Conservation (phyloP, 2,888 invertebrate genomes). For the Perizoma affinitatum region DNA sequence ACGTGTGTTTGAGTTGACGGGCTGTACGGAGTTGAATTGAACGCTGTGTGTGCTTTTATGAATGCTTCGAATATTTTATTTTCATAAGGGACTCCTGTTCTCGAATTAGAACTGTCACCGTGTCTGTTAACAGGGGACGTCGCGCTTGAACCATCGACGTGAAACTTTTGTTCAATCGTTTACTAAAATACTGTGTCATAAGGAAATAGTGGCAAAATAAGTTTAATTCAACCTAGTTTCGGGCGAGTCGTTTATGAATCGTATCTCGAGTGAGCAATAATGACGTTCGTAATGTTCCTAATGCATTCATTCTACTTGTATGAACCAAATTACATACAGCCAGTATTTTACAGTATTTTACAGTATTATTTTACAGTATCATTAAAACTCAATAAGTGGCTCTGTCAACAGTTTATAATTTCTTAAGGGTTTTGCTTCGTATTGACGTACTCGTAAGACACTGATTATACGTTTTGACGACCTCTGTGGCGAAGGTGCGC, state of each 20-base stretch:
- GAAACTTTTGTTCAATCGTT: background rate
- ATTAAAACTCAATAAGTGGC: too few species aligned
- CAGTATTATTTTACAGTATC: too few species aligned
- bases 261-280: background rate
- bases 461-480: too few species aligned
- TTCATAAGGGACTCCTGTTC: slow-evolving; percentile 17
- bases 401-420: too few species aligned
- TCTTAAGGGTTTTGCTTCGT: too few species aligned
- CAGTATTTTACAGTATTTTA: too few species aligned
- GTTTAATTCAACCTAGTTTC: slow-evolving; percentile 2
- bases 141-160: background rate
- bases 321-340: too few species aligned
- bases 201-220: background rate
- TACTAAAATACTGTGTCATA: background rate
- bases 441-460: too few species aligned
- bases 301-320: background rate
- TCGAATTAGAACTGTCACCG: background rate
- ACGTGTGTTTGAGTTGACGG: slow-evolving; percentile 11
- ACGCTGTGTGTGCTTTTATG: slow-evolving; percentile 10
- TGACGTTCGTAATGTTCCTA: slow-evolving; percentile 1
- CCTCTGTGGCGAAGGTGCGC: too few species aligned
- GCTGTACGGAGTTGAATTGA: slow-evolving; percentile 12
- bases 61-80: slow-evolving; percentile 10
- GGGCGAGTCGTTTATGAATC: too few species aligned
- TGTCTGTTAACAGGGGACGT: background rate